A percentile compares a stretch with the other conserved stretches of the same genome.
Conservation (phyloP, 2,113 vertebrate species). For the Thryonomys swinderianus region DNA sequence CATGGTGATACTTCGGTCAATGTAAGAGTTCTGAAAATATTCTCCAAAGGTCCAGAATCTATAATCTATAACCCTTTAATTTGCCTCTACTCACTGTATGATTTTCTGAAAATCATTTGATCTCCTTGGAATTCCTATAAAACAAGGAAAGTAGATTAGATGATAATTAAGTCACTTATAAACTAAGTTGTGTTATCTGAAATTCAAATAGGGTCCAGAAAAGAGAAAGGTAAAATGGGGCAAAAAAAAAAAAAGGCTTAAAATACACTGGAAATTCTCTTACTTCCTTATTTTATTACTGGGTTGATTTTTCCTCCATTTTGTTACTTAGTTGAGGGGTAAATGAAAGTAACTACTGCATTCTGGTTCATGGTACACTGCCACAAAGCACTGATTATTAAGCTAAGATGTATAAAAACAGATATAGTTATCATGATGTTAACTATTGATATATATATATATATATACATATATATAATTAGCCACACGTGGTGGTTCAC, state of each 20-base stretch:
- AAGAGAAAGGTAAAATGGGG: neutral
- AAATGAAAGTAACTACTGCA: neutral
- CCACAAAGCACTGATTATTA: conserved; percentile 39
- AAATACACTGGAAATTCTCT: neutral
- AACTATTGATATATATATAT: neutral
- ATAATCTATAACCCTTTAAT: neutral
- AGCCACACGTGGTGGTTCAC: neutral
- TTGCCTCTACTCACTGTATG: neutral
- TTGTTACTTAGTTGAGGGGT: neutral
- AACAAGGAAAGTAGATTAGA: neutral
- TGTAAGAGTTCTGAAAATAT: neutral
- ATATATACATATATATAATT: conserved; percentile 30
- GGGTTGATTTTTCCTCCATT: conserved; percentile 38
- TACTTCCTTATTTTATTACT: conserved; percentile 19
- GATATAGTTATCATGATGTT: conserved; percentile 15
- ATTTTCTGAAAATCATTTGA: conserved; percentile 41
- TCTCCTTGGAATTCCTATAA: neutral
- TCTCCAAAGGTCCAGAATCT: neutral
- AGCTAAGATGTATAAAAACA: conserved; percentile 43
- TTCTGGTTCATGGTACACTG: conserved; percentile 8
- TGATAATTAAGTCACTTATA: neutral
- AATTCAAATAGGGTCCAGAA: conserved; percentile 29
- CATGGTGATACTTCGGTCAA: neutral
- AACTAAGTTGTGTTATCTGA: conserved; percentile 1
- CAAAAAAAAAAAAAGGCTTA: neutral